These are phyloP conservation scores for Drosophila atripex DNA, from an alignment of 2,888 invertebrate genomes.

Conservation along the genomic window DNA sequence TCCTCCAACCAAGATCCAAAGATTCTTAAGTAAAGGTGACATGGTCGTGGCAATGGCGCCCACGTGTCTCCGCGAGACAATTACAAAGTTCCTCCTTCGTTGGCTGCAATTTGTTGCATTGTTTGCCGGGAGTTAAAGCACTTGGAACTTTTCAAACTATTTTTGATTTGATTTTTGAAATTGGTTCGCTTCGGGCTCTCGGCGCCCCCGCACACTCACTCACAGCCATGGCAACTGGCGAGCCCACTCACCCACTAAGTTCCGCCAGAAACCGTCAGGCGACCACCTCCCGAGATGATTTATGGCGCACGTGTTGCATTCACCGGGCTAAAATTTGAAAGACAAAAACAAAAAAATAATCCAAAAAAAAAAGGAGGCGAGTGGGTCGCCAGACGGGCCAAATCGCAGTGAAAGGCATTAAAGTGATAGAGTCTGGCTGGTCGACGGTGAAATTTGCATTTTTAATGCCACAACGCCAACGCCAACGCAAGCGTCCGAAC, in stretches of 20 bases:
- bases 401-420: constrained; percentile 79
- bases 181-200: constrained; percentile 55
- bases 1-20: neutral
- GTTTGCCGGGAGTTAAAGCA: constrained; percentile 76
- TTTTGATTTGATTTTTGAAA: constrained; percentile 78
- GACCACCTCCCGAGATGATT: constrained; percentile 59
- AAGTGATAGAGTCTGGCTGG: constrained; percentile 61
- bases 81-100: constrained; percentile 73
- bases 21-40: constrained; percentile 34
- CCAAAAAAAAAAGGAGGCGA: constrained; percentile 21
- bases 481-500: neutral
- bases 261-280: constrained; percentile 15
- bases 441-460: constrained; percentile 69
- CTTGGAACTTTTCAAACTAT: constrained; percentile 75
- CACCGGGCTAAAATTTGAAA: constrained; percentile 21
- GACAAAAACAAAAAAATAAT: neutral
- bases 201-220: constrained; percentile 28
- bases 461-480: constrained; percentile 57
- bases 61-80: constrained; percentile 72
- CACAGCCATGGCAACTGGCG: neutral
- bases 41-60: constrained; percentile 48
- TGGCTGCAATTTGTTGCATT: constrained; percentile 77
- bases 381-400: constrained; percentile 48
- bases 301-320: constrained; percentile 77
- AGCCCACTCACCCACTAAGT: constrained; percentile 13